Evolutionary conservation across 2,888 invertebrate species (phyloP).

Genomic region (Actias luna): DNA sequence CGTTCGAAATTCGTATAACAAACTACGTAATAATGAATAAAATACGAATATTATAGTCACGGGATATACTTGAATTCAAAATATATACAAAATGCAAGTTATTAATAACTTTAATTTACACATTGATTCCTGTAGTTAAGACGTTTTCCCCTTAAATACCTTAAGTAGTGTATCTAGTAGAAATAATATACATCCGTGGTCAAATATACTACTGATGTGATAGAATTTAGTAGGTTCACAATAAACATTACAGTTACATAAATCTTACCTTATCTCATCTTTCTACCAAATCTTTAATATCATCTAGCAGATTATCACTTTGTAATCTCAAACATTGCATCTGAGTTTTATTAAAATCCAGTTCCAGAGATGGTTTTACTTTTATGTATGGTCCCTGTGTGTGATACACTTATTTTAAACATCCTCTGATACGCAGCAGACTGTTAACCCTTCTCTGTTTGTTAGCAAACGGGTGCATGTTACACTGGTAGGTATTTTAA

Average conservation of each 20-base stretch:
- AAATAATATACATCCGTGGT: no score
- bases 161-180: no score
- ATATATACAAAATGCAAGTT: not conserved
- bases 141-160: no score
- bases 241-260: no score
- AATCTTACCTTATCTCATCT: no score
- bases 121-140: no score
- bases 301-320: no score
- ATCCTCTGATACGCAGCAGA: constrained; percentile 68
- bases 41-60: not conserved
- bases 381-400: constrained; percentile 56
- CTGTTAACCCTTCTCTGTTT: constrained; percentile 75
- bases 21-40: not conserved
- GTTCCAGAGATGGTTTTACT: constrained; percentile 28
- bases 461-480: constrained; percentile 56
- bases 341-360: not conserved
- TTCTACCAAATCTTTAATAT: no score
- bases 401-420: constrained; percentile 54
- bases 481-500: constrained; percentile 48
- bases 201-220: no score
- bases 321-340: not conserved
- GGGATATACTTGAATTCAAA: not conserved
- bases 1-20: constrained; percentile 6
- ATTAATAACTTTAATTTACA: not conserved
- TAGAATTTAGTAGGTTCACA: no score